A percentile compares a stretch with the other conserved stretches of the same genome.
Evolutionary conservation across 2,113 vertebrate genomes (phyloP).

Genomic region (Mus musculus): GRCm39 chr12:13700501-13701000

Average conservation of each 20-base stretch:
- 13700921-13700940: not conserved
- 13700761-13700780: too few relatives aligned
- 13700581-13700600: not conserved
- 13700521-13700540: not conserved
- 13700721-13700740: too few relatives aligned
- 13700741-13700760: not conserved
- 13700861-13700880: not conserved
- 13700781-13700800: not conserved
- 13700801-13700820: not conserved
- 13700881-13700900: not conserved
- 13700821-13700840: not conserved
- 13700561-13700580: conserved; percentile 6
- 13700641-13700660: not conserved
- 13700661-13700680: fast-evolving
- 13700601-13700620: not conserved
- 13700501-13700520: not conserved
- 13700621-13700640: not conserved
- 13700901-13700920: not conserved
- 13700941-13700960: not conserved
- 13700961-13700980: not conserved
- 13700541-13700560: conserved; percentile 15
- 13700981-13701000: not conserved
- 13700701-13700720: fast-evolving
- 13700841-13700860: not conserved
- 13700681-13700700: too few relatives aligned